Evolutionary conservation across 2,888 invertebrate genomes (phyloP), one percentile per base, ranked within the genome.

Genomic region (Sabatieria punctata): DNA sequence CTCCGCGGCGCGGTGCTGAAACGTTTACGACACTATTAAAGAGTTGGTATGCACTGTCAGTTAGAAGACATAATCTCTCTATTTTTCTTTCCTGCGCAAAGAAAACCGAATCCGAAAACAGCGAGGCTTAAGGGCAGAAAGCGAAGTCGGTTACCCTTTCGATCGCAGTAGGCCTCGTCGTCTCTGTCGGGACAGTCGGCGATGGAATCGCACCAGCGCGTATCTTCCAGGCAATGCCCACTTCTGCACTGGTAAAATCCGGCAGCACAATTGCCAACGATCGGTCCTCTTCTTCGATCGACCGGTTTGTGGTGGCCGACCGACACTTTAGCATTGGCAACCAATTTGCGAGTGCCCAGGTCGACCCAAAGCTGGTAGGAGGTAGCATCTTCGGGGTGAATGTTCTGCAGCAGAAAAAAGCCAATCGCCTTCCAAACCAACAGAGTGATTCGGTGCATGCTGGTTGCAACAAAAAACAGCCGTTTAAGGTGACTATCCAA

Each of bases 191-290:
- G 52, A 44, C 57, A 57, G 45, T 57, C 57, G 41, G 43, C 52
- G 53, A 55, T 54, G 41, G 55, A 55, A 49, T 58, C 58, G 48
- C 58, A 58, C 35, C 49, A 41, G 22, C 38, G 38, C n/a, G n/a
- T 6, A 8, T 19, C 38, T 13, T n/a, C 19, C 8, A 38, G 38
- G 22, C 38, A 38, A 38, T 38, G 38, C 19, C 38, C 15, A 38
- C 38, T 38, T 21, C 6, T 6, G 38, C 38, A 38, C 38, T 38
- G 19, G 8, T n/a, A 38, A 21, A 11, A 38, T n/a, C 38, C 38
- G 6, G 6, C 19, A 8, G 38, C 8, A 21, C 38, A 38, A 11
- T 38, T n/a, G 11, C 38, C 38, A n/a, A n/a, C n/a, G n/a, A n/a
- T n/a, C n/a, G n/a, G n/a, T n/a, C n/a, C n/a, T n/a, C n/a, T n/a